Conservation (phyloP, 2,797 vertebrate species). For the Glyptemys insculpta region DNA sequence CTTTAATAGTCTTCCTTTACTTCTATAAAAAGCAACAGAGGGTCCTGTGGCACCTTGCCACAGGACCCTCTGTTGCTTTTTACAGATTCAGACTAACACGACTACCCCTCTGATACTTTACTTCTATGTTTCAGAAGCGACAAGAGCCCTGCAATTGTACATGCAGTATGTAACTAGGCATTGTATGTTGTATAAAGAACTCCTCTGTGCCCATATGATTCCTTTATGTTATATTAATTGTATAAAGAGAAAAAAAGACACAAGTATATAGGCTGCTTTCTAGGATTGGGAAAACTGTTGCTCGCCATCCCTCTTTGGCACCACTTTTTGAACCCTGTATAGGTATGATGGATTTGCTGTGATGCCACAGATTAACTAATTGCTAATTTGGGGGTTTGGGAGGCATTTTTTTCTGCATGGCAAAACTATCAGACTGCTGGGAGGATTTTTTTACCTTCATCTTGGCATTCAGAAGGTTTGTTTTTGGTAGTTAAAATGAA, state of each 20-base stretch:
- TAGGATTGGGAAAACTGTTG: not conserved
- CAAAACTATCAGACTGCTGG: not conserved
- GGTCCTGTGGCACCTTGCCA: too few species aligned
- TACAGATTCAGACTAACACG: too few species aligned
- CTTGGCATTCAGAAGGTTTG: not conserved
- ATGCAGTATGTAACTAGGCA: not conserved
- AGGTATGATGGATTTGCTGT: not conserved
- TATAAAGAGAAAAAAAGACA: not conserved
- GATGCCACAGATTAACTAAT: not conserved
- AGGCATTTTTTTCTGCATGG: not conserved
- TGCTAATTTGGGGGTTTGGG: not conserved
- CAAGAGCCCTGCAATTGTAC: not conserved
- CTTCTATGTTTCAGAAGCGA: not conserved
- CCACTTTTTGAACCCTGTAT: not conserved
- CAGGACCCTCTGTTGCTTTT: too few species aligned
- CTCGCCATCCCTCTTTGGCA: not conserved
- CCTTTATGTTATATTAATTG: not conserved
- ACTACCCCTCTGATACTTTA: too few species aligned
- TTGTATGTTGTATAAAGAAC: not conserved
- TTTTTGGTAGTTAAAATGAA: too few species aligned
- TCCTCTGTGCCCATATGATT: not conserved
- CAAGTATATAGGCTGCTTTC: not conserved
- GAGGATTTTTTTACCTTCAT: not conserved
- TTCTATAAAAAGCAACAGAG: too few species aligned
- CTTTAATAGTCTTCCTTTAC: not conserved